phyloP scores from a whole-genome alignment of 2,888 invertebrate species.

The Choreutis nemorana region DNA sequence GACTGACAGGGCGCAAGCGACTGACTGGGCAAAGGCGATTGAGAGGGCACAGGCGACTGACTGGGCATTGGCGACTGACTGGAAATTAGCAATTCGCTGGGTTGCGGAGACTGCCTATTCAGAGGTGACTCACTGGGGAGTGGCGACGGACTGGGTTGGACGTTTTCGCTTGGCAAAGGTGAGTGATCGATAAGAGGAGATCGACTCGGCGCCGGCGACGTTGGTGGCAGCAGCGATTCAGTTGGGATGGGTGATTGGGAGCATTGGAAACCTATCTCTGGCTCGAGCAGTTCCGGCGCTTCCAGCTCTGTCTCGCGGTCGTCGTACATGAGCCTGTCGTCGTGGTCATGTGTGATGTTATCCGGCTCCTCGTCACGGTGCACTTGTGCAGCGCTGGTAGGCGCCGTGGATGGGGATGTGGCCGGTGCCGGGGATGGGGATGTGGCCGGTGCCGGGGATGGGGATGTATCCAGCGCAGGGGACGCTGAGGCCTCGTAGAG shows the following conservation, averaged over 20 bases:
- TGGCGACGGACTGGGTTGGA: constrained; percentile 12
- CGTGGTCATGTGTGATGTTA: no score
- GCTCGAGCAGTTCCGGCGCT: no score
- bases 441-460: no score
- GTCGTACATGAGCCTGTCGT: no score
- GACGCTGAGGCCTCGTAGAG: no score
- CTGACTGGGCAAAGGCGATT: constrained; percentile 19
- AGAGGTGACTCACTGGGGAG: constrained; percentile 16
- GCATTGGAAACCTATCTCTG: no score
- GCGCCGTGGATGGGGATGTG: constrained; percentile 1
- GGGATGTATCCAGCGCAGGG: no score
- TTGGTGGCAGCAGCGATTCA: constrained; percentile 17
- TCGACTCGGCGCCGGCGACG: neutral
- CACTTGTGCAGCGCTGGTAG: constrained; percentile 1
- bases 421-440: no score
- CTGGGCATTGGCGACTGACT: constrained; percentile 16
- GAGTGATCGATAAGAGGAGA: constrained; percentile 10
- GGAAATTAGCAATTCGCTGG: constrained; percentile 16
- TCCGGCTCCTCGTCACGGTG: no score
- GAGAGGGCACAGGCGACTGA: constrained; percentile 19
- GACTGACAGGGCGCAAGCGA: constrained; percentile 19
- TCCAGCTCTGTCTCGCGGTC: constrained; percentile 3
- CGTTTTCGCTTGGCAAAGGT: constrained; percentile 11
- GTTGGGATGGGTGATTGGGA: constrained; percentile 13
- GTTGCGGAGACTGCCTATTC: constrained; percentile 5